These are phyloP conservation scores for Diplolepis rosae DNA, from an alignment of 2,888 invertebrate genomes.

Conservation along the genomic window DNA sequence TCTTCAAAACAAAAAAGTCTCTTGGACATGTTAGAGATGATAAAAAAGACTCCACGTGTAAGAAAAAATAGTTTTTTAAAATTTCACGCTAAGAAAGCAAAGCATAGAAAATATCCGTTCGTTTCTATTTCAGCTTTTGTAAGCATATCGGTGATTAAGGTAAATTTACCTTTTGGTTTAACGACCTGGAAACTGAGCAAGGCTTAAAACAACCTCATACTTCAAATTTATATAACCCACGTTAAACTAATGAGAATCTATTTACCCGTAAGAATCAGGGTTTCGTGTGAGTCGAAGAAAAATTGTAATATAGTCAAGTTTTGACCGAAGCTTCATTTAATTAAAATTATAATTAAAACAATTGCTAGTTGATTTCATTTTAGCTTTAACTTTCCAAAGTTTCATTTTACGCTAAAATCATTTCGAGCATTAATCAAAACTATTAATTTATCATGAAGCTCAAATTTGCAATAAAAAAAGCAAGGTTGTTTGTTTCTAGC, in stretches of 20 bases:
- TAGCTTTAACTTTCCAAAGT: background rate
- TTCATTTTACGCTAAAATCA: background rate
- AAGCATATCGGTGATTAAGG: conserved; percentile 22
- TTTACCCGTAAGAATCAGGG: conserved; percentile 5
- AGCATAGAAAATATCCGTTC: conserved; percentile 16
- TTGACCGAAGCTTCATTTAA: too few species aligned
- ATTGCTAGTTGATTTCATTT: too few species aligned
- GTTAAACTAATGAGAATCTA: conserved; percentile 14
- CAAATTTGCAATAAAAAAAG: background rate
- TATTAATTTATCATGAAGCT: background rate
- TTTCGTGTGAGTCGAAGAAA: too few species aligned
- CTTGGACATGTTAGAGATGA: background rate
- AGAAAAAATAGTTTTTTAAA: conserved; percentile 5
- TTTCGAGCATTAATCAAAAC: background rate
- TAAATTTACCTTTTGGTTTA: conserved; percentile 28
- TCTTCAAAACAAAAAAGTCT: background rate
- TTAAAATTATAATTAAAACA: too few species aligned
- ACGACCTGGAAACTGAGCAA: conserved; percentile 13
- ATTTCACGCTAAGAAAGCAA: conserved; percentile 10
- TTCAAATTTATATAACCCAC: conserved; percentile 23
- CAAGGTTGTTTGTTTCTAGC: conserved; percentile 16
- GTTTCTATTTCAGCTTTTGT: background rate
- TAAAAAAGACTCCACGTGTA: background rate
- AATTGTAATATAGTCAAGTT: too few species aligned
- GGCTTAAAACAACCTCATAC: conserved; percentile 17